Conservation (phyloP, 2,888 invertebrate genomes). For the Dicycla oo region DNA sequence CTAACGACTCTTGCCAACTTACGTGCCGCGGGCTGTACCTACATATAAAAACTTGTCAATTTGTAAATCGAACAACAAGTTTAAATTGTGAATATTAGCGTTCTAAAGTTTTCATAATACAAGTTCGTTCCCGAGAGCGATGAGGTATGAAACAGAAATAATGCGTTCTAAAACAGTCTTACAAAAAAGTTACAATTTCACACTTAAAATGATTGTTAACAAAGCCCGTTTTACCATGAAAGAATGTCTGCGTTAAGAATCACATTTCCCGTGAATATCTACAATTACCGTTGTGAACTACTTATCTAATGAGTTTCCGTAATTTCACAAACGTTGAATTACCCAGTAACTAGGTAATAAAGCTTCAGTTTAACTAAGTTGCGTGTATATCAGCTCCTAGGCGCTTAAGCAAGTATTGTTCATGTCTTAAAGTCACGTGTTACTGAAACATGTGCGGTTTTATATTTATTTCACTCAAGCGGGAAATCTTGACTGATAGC, state of each 20-base stretch:
- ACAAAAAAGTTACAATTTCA: background rate
- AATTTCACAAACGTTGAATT: slow-evolving; percentile 9
- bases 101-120: slow-evolving; percentile 25
- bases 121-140: slow-evolving; percentile 30
- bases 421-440: slow-evolving; percentile 11
- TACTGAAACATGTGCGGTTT: background rate
- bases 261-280: background rate
- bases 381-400: background rate
- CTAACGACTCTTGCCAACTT: no score
- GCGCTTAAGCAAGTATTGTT: background rate
- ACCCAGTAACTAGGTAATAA: slow-evolving; percentile 3
- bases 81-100: slow-evolving; percentile 31
- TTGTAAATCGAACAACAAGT: slow-evolving; percentile 36
- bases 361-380: slow-evolving; percentile 10
- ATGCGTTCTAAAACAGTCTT: background rate
- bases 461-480: background rate
- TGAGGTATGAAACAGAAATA: background rate
- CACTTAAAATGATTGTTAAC: background rate
- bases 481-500: slow-evolving; percentile 1
- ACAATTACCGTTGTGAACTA: background rate
- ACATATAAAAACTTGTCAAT: slow-evolving; percentile 40
- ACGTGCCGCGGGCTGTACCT: no score
- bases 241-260: background rate
- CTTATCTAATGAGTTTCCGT: slow-evolving; percentile 5
- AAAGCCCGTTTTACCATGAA: background rate